Evolutionary conservation across 2,113 vertebrate genomes (phyloP).

Genomic region (Leucoraja erinaceus): DNA sequence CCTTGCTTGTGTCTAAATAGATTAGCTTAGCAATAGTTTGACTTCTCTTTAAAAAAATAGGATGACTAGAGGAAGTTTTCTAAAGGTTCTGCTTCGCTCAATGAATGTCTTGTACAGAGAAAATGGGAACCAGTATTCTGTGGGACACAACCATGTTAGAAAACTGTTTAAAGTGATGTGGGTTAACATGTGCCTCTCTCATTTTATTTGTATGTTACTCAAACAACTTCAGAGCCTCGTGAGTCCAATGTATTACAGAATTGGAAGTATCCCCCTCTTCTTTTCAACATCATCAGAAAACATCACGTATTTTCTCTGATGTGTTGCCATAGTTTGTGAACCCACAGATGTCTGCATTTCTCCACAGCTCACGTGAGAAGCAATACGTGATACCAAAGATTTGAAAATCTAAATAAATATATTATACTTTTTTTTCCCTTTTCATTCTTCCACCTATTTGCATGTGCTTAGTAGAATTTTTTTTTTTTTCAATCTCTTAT

Average conservation of each 20-base stretch:
- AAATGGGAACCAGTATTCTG: not conserved
- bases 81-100: not conserved
- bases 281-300: not conserved
- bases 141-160: not conserved
- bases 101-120: not conserved
- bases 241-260: not conserved
- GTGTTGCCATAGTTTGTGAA: not conserved
- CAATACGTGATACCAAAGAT: not conserved
- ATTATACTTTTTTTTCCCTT: not conserved
- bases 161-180: not conserved
- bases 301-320: conserved; percentile 10
- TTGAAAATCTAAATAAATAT: not conserved
- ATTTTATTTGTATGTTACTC: not conserved
- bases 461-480: too few species aligned
- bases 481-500: too few species aligned
- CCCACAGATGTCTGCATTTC: not conserved
- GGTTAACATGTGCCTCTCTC: not conserved
- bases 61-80: not conserved
- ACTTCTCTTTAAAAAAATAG: not conserved
- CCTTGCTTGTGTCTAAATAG: not conserved
- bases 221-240: not conserved
- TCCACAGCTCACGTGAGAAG: not conserved
- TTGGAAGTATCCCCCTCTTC: not conserved
- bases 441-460: not conserved
- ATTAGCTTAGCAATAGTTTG: not conserved